Evolutionary conservation across 2,888 invertebrate species (phyloP).

Genomic region (Bursaphelenchus okinawaensis): DNA sequence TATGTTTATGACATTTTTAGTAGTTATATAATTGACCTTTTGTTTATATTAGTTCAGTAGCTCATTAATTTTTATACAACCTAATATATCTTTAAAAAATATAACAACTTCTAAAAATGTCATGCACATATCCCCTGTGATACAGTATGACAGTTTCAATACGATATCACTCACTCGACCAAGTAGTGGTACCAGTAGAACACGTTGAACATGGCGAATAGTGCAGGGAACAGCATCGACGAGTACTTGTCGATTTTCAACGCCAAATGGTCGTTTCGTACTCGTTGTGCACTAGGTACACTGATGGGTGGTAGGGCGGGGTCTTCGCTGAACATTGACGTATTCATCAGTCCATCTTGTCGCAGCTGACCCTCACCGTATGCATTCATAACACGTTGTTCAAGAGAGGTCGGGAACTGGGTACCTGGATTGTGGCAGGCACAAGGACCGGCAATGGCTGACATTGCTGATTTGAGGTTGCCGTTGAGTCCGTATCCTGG

Average conservation of each 20-base stretch:
- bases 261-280: constrained; percentile 40
- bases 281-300: not conserved
- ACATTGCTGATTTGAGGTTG: constrained; percentile 28
- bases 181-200: constrained; percentile 60
- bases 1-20: no score
- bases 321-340: constrained; percentile 24
- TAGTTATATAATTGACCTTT: no score
- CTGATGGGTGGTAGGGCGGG: constrained; percentile 12
- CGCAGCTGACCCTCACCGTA: not conserved
- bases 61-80: no score
- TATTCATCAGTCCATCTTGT: constrained; percentile 10
- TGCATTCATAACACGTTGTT: not conserved
- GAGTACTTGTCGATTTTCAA: constrained; percentile 50
- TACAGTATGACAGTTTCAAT: no score
- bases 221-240: constrained; percentile 47
- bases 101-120: no score
- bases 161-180: not conserved
- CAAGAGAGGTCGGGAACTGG: not conserved
- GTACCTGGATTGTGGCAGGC: constrained; percentile 19
- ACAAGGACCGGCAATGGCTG: constrained; percentile 22
- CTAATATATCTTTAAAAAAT: no score
- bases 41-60: no score
- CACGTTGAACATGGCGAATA: constrained; percentile 59
- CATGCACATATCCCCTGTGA: no score
- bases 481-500: constrained; percentile 47